Evolutionary conservation across 2,888 invertebrate species (phyloP), one percentile per base, ranked within the genome.

Genomic region (Schizaphis graminum): DNA sequence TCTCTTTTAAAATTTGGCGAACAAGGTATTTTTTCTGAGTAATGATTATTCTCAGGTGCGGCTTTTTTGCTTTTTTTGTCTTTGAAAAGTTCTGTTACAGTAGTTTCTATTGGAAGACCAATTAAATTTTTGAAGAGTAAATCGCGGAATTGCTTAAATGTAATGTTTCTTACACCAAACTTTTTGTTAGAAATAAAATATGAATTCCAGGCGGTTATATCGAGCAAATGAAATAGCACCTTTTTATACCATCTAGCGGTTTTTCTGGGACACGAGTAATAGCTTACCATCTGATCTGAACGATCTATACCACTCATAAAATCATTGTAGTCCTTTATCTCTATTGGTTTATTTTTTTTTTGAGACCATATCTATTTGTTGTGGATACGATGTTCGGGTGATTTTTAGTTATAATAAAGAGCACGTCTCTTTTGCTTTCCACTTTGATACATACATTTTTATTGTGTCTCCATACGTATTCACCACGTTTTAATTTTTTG

Each of bases 221-320:
- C 56, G 5, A 93, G n/a, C 61, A 92, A 89, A 41, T 92, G 94
- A 88, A 91, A 91, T 77, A 91, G 16, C 47, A 94, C 57, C 84
- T 94, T 94, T 61, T 92, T 92, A n/a, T 92, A 94, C 92, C 89
- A 92, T 56, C 28, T 89, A 28, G 89, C 53, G 7, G 88, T 35
- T 88, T 88, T 91, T 2, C 88, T 49, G n/a, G 57, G 86, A 44
- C 91, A 87, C 13, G 88, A 91, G 86, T 92, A 94, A 53, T 94
- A 94, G 84, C 89, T 67, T 24, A 94, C n/a, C 35, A 92, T 91
- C 89, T 92, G 92, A 67, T 92, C 92, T 24, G 53, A 77, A 61
- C 84, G 53, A 88, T 92, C 89, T 77, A 92, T 67, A 44, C 94
- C 91, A 85, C 67, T 91, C 90, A 93, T 93, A 88, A 88, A 53